Evolutionary conservation across 2,888 invertebrate species (phyloP).

Genomic region (Isoperla grammatica): DNA sequence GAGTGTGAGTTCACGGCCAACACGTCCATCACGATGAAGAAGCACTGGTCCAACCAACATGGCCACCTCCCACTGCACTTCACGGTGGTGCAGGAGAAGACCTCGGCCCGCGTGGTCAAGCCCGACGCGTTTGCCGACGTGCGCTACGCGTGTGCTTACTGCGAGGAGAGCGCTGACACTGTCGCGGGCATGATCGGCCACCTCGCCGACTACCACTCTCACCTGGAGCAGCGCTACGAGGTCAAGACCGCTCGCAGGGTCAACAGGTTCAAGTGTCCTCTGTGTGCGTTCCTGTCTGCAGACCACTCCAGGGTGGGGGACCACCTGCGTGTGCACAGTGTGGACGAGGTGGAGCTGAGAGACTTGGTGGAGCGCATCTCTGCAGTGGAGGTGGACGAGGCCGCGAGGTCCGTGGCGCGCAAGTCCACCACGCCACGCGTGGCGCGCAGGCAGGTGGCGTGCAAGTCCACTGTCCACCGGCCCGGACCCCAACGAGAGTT

Average conservation of each 20-base stretch:
- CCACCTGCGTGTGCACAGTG: constrained; percentile 44
- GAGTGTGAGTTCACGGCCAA: constrained; percentile 16
- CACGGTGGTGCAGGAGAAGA: background rate
- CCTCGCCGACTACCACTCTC: constrained; percentile 42
- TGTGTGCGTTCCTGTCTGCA: constrained; percentile 40
- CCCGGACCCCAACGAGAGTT: constrained; percentile 33
- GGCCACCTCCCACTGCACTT: too few species aligned
- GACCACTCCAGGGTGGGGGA: constrained; percentile 39
- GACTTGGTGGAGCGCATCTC: background rate
- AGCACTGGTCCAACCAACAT: background rate
- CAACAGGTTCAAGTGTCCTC: constrained; percentile 42
- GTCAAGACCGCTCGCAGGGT: constrained; percentile 22
- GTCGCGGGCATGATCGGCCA: constrained; percentile 40
- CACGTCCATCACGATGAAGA: constrained; percentile 13
- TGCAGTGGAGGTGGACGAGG: background rate
- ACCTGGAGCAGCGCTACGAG: constrained; percentile 34
- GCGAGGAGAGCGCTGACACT: constrained; percentile 39
- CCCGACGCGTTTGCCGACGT: background rate
- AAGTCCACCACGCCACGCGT: constrained; percentile 44
- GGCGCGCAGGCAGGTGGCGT: constrained; percentile 36
- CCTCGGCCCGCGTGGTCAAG: too few species aligned
- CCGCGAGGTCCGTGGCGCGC: constrained; percentile 38
- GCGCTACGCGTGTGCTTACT: constrained; percentile 38
- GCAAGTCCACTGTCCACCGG: constrained; percentile 49
- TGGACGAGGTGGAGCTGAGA: constrained; percentile 1